Base-by-base conservation (phyloP, 2,113 vertebrate genomes). In the Callocephalon fimbriatum region DNA sequence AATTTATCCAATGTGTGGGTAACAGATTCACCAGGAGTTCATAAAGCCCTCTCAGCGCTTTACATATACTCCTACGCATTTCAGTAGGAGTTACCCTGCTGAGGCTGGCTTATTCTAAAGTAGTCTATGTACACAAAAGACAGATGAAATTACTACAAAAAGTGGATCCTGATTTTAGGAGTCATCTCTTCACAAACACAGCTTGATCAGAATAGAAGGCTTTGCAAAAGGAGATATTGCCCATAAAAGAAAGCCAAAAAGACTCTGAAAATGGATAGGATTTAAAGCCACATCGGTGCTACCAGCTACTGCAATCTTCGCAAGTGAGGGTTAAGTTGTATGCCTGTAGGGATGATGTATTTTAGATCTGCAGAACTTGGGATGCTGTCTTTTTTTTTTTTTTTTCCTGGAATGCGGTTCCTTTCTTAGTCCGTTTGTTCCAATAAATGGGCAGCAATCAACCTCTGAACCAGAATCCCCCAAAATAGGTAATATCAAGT, bases 181-280 rank as follows among this genome's bases (percentile, higher is more conserved):
- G 38, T 10, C 48, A n/a, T 68, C 31, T 92, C 54, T 65, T 78
- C 13, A 54, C 51, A 86, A 94, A 83, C 90, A 86, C 88, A 94
- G 95, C 91, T 86, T 96, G 48, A 93, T 82, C 67, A 78, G 91
- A 97, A 96, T 72, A 75, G 93, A 97, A 96, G 95, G 91, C 58
- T 84, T 94, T 66, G 78, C 83, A 93, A 81, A 70, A 40, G 15
- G n/a, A 48, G 37, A 53, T 94, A 85, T 17, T 76, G 78, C 83
- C 86, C 74, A 48, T 79, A 76, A 76, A 86, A 50, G 18, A 86
- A 73, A 93, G 62, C 32, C 31, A 78, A 91, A 90, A 71, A 88
- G 21, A 67, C 63, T 90, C 51, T 66, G 44, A 86, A 90, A 94
- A 90, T 67, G 35, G 40, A 12, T 70, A 37, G 17, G 59, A 10